Evolutionary conservation across 1,140 invertebrate species (phyloP), one percentile per base, ranked within the genome.

Genomic region (Apis laboriosa): DNA sequence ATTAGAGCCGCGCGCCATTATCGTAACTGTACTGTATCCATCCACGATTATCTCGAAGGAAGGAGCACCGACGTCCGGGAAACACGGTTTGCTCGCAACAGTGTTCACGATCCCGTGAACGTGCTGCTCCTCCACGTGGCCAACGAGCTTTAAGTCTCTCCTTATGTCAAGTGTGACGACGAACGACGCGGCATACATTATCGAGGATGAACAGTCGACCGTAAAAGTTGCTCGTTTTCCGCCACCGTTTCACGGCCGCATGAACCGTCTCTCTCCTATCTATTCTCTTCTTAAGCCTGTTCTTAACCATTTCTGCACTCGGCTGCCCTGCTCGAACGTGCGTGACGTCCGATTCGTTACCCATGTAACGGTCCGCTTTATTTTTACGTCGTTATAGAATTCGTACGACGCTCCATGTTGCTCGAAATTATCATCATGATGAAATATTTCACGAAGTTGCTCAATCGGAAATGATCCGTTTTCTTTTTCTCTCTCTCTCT

Each of bases 1-100:
- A 90, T 91, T 88, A 90, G 88, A 89, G 87, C 82, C 85, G 86
- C 85, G 86, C 74, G 89, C 84, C 84, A 91, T 90, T 90, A 91
- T 90, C 77, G 58, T 71, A 73, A 87, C 89, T 49, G 83, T 92
- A 93, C 91, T 91, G 88, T 91, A 90, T 85, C 73, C 28, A 90
- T 85, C 73, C 28, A 34, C 86, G 88, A 55, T 83, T 58, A 7
- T 8, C 77, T 60, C n/a, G 63, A 64, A 80, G 86, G 77, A 88
- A 86, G 76, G 63, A 60, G 74, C 77, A 72, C 43, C 86, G 72
- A 43, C 83, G 86, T 90, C 88, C 91, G 87, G 89, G 84, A 90
- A 90, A 90, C 63, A 80, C 79, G 34, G 61, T 80, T 79, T 77
- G 68, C 64, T 81, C 67, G 70, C 81, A 80, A 85, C 61, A 68